Evolutionary conservation across 2,797 vertebrate genomes (phyloP).

Genomic region (Etheostoma nigrum): DNA sequence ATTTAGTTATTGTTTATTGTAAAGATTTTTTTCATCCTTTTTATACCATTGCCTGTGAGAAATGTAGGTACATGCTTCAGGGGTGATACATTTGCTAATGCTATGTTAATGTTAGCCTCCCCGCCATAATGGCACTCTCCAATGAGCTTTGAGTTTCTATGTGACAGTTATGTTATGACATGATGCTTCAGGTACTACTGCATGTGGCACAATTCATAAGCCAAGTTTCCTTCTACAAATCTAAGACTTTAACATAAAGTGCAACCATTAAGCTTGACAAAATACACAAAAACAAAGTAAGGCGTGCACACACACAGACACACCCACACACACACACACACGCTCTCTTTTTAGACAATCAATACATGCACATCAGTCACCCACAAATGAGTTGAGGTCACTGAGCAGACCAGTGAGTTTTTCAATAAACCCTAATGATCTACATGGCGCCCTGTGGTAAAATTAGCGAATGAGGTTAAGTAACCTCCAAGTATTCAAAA

Average conservation of each 20-base stretch:
- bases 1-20: neutral
- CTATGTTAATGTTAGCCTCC: neutral
- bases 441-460: neutral
- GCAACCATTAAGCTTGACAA: no score
- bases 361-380: neutral
- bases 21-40: constrained; percentile 4
- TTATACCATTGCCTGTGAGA: neutral
- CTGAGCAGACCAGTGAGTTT: neutral
- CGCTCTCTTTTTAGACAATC: no score
- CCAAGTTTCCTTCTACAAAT: neutral
- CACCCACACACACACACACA: no score
- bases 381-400: neutral
- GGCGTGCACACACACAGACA: neutral
- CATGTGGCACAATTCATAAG: neutral
- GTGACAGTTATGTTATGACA: neutral
- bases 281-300: no score
- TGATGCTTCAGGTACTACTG: neutral
- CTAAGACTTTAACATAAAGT: no score
- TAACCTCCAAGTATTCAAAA: neutral
- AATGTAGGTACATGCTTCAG: neutral
- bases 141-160: neutral
- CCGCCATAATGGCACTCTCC: no score
- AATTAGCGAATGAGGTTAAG: neutral
- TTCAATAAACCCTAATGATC: neutral
- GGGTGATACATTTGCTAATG: neutral